Percentiles rank a stretch among this genome's conserved stretches.
Evolutionary conservation across 2,113 vertebrate genomes (phyloP).

Genomic region (Saccopteryx leptura): DNA sequence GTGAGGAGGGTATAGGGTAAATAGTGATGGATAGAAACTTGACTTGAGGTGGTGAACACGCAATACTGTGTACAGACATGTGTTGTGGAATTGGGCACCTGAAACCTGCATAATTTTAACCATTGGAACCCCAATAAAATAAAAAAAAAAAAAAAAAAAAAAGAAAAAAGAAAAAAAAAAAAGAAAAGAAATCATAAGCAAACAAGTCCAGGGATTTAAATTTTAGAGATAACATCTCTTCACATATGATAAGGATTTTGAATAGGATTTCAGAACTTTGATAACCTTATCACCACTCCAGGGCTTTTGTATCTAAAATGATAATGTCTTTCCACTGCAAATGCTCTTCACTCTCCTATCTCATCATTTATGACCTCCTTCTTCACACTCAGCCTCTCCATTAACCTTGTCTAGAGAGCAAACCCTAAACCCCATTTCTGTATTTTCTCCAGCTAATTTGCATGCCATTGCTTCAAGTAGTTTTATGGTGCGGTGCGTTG

Average conservation of each 20-base stretch:
- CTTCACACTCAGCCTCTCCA: background rate
- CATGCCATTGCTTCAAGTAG: background rate
- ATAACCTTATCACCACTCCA: slow-evolving; percentile 67
- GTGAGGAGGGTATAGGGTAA: no score
- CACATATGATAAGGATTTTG: slow-evolving; percentile 53
- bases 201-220: slow-evolving; percentile 34
- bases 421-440: slow-evolving; percentile 33
- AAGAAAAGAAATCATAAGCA: slow-evolving; percentile 22
- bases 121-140: no score
- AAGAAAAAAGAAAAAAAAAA: background rate
- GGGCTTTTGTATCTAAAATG: slow-evolving; percentile 65
- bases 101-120: no score
- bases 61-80: no score
- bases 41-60: no score
- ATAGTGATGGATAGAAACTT: no score
- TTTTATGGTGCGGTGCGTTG: background rate
- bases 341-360: slow-evolving; percentile 11
- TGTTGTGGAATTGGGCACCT: no score
- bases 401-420: slow-evolving; percentile 44
- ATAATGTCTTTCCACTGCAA: slow-evolving; percentile 48
- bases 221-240: slow-evolving; percentile 57
- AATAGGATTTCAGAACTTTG: slow-evolving; percentile 58
- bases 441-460: slow-evolving; percentile 45
- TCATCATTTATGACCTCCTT: slow-evolving; percentile 57
- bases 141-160: no score